These are phyloP conservation scores for Coryphaenoides rupestris DNA, from an alignment of 2,113 vertebrate genomes.

Conservation along the genomic window DNA sequence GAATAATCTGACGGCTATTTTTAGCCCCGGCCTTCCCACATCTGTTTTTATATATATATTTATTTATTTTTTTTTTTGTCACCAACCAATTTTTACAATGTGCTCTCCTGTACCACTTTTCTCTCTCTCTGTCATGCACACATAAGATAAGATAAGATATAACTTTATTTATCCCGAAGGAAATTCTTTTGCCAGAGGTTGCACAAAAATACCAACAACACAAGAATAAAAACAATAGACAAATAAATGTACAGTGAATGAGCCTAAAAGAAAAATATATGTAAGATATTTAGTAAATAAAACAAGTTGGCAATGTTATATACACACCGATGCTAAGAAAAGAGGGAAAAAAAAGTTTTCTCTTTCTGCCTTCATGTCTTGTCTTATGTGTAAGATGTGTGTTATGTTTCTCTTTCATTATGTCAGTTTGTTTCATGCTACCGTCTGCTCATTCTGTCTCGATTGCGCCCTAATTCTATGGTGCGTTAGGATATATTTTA, in stretches of 20 bases:
- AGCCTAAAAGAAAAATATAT: too few species aligned
- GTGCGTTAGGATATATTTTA: too few species aligned
- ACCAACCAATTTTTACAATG: constrained; percentile 44
- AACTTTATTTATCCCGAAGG: too few species aligned
- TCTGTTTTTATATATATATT: neutral
- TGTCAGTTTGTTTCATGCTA: neutral
- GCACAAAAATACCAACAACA: too few species aligned
- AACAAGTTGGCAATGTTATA: too few species aligned
- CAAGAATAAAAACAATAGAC: too few species aligned
- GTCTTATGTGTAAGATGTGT: constrained; percentile 6
- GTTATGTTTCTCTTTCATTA: constrained; percentile 8
- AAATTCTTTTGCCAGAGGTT: too few species aligned
- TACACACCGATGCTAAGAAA: too few species aligned
- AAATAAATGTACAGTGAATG: too few species aligned
- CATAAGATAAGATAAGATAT: too few species aligned
- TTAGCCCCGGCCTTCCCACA: constrained; percentile 39
- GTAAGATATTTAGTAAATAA: too few species aligned
- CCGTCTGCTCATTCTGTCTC: neutral
- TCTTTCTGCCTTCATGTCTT: constrained; percentile 6
- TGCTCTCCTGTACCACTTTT: neutral
- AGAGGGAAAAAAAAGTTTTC: neutral
- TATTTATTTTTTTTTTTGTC: constrained; percentile 13
- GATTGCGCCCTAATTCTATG: too few species aligned
- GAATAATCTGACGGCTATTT: constrained; percentile 57
- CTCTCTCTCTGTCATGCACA: neutral